Conservation (phyloP, 1,140 invertebrate species). For the Druon quercuslanigerum region DNA sequence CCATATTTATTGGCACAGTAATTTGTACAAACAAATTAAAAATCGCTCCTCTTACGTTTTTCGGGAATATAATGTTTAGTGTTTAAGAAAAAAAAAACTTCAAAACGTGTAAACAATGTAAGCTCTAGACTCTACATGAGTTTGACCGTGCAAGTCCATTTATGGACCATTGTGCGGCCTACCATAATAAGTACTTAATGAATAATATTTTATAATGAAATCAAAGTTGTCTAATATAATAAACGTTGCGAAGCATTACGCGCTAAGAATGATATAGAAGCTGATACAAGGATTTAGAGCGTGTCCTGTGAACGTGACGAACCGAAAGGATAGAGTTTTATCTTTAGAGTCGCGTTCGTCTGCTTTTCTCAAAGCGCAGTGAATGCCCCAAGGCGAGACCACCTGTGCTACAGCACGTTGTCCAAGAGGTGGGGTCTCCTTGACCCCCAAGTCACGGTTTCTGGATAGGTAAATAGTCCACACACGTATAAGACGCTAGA, state of each 20-base stretch:
- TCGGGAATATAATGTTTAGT: too few relatives aligned
- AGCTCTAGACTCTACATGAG: too few relatives aligned
- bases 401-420: constrained; percentile 23
- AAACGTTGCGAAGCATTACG: not conserved
- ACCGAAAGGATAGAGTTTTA: constrained; percentile 6
- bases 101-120: too few relatives aligned
- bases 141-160: too few relatives aligned
- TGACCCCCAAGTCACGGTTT: constrained; percentile 10
- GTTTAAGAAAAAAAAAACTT: too few relatives aligned
- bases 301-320: constrained; percentile 9
- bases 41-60: too few relatives aligned
- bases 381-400: not conserved
- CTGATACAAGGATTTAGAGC: constrained; percentile 33
- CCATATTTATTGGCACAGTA: too few relatives aligned
- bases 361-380: not conserved
- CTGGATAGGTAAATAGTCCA: not conserved
- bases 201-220: not conserved
- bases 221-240: constrained; percentile 1
- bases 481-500: not conserved
- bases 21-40: too few relatives aligned
- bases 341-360: not conserved
- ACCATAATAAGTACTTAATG: not conserved
- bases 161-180: too few relatives aligned
- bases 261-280: constrained; percentile 22
- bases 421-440: constrained; percentile 1